phyloP scores from a whole-genome alignment of 2,113 vertebrate species.

The Aptenodytes patagonicus region DNA sequence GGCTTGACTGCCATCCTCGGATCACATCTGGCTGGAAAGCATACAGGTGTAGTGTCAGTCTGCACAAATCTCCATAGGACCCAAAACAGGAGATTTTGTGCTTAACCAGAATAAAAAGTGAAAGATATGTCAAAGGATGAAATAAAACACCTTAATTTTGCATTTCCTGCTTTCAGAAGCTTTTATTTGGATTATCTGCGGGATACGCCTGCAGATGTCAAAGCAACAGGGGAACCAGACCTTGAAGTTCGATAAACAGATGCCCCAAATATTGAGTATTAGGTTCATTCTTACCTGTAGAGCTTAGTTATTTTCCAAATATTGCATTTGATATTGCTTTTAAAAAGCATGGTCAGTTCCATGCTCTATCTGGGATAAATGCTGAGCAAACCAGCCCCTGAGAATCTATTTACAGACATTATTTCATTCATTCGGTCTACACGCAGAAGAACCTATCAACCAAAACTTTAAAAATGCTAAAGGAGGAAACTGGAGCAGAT shows the following conservation, averaged over 20 bases:
- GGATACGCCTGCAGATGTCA: neutral
- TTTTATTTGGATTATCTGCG: neutral
- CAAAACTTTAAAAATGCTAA: neutral
- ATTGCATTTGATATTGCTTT: neutral
- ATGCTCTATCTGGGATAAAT: neutral
- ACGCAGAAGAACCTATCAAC: neutral
- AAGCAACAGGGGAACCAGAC: neutral
- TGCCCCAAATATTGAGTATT: neutral
- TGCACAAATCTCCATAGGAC: neutral
- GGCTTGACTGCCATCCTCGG: neutral
- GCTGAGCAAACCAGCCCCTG: neutral
- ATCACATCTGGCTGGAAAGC: neutral
- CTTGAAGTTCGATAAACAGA: neutral
- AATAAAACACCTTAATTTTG: neutral
- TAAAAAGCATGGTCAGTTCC: neutral
- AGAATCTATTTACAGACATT: neutral
- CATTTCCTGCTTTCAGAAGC: neutral
- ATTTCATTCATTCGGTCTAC: neutral
- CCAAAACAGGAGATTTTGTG: neutral
- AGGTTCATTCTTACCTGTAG: neutral
- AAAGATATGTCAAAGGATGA: neutral
- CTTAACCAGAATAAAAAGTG: neutral
- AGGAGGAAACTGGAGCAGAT: constrained; percentile 37
- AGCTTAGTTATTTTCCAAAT: neutral
- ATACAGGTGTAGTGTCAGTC: rapidly evolving